Conservation (phyloP, 2,797 vertebrate genomes). For the Alectoris magna region DNA sequence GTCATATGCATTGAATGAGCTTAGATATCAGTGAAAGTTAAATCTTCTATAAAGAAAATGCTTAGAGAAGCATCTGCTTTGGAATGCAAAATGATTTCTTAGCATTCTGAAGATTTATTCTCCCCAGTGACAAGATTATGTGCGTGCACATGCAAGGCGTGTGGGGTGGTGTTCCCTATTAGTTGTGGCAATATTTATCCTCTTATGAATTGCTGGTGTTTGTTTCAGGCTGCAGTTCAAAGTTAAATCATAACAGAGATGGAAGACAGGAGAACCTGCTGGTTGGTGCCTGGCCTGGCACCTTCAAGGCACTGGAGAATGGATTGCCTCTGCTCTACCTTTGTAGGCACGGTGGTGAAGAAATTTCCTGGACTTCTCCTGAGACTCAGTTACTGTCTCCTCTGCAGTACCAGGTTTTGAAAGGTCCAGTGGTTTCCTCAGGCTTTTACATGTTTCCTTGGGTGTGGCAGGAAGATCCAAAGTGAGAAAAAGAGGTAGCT, state of each 20-base stretch:
- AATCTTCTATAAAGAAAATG: neutral
- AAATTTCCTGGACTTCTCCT: neutral
- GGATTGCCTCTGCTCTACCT: neutral
- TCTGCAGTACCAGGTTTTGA: neutral
- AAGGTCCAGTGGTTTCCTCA: neutral
- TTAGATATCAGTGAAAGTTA: neutral
- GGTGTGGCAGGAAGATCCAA: neutral
- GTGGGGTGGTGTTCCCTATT: neutral
- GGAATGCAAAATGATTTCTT: neutral
- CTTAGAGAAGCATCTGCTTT: neutral
- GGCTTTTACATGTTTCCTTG: neutral
- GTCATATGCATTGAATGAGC: neutral
- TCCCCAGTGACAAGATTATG: neutral
- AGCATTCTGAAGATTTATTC: neutral
- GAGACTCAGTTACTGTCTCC: neutral
- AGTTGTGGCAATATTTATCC: neutral
- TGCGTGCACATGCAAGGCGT: fast-evolving
- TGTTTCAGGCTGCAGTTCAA: neutral
- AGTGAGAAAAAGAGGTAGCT: fast-evolving
- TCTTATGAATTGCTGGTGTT: neutral
- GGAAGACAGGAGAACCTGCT: fast-evolving
- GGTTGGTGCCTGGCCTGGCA: neutral
- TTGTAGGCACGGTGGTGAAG: neutral
- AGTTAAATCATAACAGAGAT: neutral
- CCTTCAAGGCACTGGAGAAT: neutral